These are phyloP conservation scores for Drosophila fungiperda DNA, from an alignment of 2,888 invertebrate genomes.

Conservation along the genomic window DNA sequence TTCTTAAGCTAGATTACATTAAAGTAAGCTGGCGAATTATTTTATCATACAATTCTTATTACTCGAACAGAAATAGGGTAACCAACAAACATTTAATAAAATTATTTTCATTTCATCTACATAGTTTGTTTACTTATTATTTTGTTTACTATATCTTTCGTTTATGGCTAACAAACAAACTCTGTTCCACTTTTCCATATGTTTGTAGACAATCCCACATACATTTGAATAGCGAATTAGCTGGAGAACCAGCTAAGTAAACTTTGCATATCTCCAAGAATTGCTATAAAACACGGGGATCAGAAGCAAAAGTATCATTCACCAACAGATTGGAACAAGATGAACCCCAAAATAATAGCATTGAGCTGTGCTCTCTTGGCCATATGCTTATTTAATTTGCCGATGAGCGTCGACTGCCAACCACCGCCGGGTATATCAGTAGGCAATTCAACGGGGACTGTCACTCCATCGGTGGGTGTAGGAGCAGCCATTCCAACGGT, in stretches of 20 bases:
- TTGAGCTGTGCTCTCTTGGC: constrained; percentile 33
- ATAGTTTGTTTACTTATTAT: not conserved
- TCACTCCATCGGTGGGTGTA: too few species aligned
- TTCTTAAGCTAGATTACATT: not conserved
- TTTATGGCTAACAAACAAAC: not conserved
- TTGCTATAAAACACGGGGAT: constrained; percentile 19
- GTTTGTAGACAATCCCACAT: not conserved
- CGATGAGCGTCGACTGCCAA: not conserved
- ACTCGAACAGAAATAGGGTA: not conserved
- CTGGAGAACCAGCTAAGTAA: constrained; percentile 4
- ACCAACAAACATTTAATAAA: not conserved
- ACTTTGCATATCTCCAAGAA: not conserved
- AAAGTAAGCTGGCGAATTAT: not conserved
- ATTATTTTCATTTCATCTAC: not conserved
- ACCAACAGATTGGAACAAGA: constrained; percentile 10
- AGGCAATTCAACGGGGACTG: too few species aligned
- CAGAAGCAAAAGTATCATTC: constrained; percentile 23
- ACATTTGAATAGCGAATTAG: not conserved
- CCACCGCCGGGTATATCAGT: too few species aligned
- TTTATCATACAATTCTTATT: not conserved
- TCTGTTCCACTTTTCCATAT: not conserved
- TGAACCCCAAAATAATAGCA: constrained; percentile 14
- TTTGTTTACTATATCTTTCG: not conserved
- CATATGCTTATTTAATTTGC: constrained; percentile 22
- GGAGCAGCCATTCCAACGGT: too few species aligned